Evolutionary conservation across 2,888 invertebrate genomes (phyloP), one percentile per base, ranked within the genome.

Genomic region (Pseudococcus jackbeardsleyi): DNA sequence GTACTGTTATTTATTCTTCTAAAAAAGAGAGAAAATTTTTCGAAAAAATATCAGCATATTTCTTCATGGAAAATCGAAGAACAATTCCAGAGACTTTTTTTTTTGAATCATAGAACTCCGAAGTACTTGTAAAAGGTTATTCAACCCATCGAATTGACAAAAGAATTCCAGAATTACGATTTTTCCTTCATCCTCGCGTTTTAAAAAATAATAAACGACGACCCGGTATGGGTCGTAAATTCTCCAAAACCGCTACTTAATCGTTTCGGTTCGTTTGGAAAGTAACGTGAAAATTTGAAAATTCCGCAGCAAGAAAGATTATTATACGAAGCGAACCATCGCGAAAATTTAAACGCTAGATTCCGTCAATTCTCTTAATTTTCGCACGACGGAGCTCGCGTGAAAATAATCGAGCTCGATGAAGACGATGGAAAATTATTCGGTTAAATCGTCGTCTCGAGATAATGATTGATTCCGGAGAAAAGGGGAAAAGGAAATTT

Each of bases 401-500:
- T 59, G 59, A 59, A 59, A 59, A 19, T n/a, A 6, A 19, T 59
- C 59, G 59, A 59, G 11, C 19, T 46, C 8, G 50, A 50, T 50
- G 50, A 50, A 50, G 17, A 50, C 50, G 50, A 17, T 50, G n/a
- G n/a, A 19, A 59, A 59, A 59, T 59, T 59, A 59, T 59, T 59
- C 9, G 68, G 68, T 26, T 26, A 33, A 72, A 72, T 72, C 68
- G 68, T 59, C 50, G 59, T 26, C 26, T 11, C 26, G 33, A 72
- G 68, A 72, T 72, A 72, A 72, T 72, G 26, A 72, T 72, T 33
- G 68, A 72, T 72, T 72, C 33, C 12, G 12, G 7, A 12, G 54
- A 5, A 19, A 19, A 19, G 59, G 19, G 26, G 26, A 33, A 50
- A 50, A 17, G 12, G n/a, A 33, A 72, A 72, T 72, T 72, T 26